Percentiles rank a stretch among this genome's conserved stretches.
These are phyloP conservation scores for Perizoma affinitatum DNA, from an alignment of 2,888 invertebrate species.

Conservation along the genomic window DNA sequence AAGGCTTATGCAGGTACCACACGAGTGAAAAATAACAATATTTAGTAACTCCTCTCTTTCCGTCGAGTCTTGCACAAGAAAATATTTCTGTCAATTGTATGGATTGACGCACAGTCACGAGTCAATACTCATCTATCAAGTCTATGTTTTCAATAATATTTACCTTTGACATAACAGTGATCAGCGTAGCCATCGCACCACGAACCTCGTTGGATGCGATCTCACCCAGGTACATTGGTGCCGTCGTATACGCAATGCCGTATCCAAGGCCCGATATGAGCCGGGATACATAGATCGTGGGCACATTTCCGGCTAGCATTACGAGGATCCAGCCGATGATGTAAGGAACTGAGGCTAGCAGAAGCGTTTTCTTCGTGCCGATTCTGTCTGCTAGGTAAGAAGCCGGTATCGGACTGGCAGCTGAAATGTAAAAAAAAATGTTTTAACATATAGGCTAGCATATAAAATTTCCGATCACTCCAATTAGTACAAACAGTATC, in stretches of 20 bases:
- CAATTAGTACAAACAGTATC: too few relatives aligned
- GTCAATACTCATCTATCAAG: neutral
- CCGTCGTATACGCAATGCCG: constrained; percentile 84
- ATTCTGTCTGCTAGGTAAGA: constrained; percentile 86
- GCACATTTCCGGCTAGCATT: constrained; percentile 82
- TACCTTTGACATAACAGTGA: constrained; percentile 83
- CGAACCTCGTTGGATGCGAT: constrained; percentile 85
- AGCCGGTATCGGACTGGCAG: constrained; percentile 85
- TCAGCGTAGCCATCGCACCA: constrained; percentile 85
- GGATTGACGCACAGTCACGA: too few relatives aligned
- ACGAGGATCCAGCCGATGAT: constrained; percentile 86
- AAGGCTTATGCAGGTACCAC: too few relatives aligned
- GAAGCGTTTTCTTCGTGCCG: constrained; percentile 86
- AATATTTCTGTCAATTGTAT: too few relatives aligned
- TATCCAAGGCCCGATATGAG: constrained; percentile 86
- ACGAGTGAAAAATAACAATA: too few relatives aligned
- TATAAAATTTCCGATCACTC: too few relatives aligned
- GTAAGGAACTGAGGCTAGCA: constrained; percentile 84
- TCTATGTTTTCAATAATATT: neutral
- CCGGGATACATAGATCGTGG: constrained; percentile 83
- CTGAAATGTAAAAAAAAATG: constrained; percentile 56
- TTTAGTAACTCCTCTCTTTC: too few relatives aligned
- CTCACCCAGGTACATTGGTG: constrained; percentile 86
- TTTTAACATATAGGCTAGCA: neutral
- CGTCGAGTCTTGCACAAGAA: too few relatives aligned